phyloP scores from a whole-genome alignment of 2,113 vertebrate species.

The Stictonetta naevosa region DNA sequence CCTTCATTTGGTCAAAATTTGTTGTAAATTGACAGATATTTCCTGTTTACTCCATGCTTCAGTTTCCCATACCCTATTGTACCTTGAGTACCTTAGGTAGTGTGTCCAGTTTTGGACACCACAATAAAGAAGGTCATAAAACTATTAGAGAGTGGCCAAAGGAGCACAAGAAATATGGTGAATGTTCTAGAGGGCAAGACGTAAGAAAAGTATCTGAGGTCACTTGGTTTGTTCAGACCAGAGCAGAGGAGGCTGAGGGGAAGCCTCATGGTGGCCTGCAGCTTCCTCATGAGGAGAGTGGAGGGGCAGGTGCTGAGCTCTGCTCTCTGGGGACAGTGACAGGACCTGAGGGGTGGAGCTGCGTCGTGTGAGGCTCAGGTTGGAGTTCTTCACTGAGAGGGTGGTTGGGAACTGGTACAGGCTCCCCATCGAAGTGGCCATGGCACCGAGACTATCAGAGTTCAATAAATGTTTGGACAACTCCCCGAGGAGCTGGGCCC shows the following conservation, averaged over 20 bases:
- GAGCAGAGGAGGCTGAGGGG: neutral
- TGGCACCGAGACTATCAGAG: neutral
- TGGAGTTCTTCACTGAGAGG: neutral
- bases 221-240: neutral
- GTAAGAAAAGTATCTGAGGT: neutral
- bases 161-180: neutral
- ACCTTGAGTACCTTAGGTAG: neutral
- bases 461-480: neutral
- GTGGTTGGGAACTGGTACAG: neutral
- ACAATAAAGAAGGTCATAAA: neutral
- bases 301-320: neutral
- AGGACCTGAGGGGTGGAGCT: neutral
- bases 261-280: neutral
- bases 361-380: neutral
- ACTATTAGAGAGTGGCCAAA: neutral
- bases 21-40: neutral
- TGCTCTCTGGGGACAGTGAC: neutral
- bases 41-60: neutral
- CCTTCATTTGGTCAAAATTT: neutral
- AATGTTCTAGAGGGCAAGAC: neutral
- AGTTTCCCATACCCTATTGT: neutral
- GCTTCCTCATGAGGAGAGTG: neutral
- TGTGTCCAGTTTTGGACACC: neutral
- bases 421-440: neutral
- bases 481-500: neutral